Evolutionary conservation across 2,888 invertebrate genomes (phyloP).

Genomic region (Polydrusus pterygomalis): DNA sequence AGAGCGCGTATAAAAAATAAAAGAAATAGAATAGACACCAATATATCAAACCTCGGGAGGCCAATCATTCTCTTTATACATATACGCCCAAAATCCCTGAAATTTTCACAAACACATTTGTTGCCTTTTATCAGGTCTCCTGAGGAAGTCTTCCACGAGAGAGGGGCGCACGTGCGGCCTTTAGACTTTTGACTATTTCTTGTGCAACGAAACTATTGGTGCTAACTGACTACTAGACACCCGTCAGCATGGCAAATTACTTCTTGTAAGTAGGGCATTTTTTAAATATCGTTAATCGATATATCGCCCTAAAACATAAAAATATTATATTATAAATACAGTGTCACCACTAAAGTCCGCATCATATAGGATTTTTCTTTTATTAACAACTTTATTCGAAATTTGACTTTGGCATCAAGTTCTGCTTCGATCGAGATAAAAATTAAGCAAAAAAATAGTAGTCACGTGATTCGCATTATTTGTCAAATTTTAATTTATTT

Average conservation of each 20-base stretch:
- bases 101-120: constrained; percentile 52
- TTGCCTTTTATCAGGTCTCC: constrained; percentile 70
- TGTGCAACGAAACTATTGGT: constrained; percentile 72
- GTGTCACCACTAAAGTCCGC: too few species aligned
- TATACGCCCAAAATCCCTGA: constrained; percentile 21
- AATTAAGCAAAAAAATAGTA: too few species aligned
- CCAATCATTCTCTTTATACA: constrained; percentile 43
- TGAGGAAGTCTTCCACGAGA: constrained; percentile 72
- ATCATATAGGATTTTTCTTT: too few species aligned
- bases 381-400: too few species aligned
- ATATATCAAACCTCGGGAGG: constrained; percentile 62
- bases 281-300: too few species aligned
- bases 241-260: constrained; percentile 56
- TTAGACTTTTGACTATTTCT: constrained; percentile 59
- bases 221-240: constrained; percentile 70
- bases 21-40: constrained; percentile 33
- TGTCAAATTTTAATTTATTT: too few species aligned
- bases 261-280: too few species aligned
- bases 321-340: too few species aligned
- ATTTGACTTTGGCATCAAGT: too few species aligned
- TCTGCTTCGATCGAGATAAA: too few species aligned
- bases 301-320: too few species aligned
- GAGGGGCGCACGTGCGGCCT: constrained; percentile 60
- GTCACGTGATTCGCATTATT: too few species aligned
- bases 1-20: constrained; percentile 20